Evolutionary conservation across 2,888 invertebrate genomes (phyloP).

Genomic region (Ceratothoa steindachneri): DNA sequence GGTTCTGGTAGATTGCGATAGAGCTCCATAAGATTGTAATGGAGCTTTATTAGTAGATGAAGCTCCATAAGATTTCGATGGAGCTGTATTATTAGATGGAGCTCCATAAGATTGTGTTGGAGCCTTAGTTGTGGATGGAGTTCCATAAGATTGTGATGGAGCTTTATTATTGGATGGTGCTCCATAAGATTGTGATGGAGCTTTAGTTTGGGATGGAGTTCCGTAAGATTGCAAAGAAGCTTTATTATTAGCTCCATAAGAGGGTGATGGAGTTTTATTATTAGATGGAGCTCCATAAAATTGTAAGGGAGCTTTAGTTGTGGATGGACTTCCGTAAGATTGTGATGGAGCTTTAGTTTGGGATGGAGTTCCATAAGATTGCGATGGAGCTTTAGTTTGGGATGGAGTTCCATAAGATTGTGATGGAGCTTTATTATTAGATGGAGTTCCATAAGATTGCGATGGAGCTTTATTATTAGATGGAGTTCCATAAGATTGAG

Average conservation of each 20-base stretch:
- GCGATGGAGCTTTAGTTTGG: background rate
- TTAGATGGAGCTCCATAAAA: background rate
- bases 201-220: background rate
- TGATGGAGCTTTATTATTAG: background rate
- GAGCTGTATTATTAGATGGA: background rate
- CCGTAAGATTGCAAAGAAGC: background rate
- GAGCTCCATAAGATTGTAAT: background rate
- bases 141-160: background rate
- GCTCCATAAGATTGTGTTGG: background rate
- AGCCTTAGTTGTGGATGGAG: background rate
- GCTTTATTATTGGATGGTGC: background rate
- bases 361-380: background rate
- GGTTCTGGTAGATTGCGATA: no score
- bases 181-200: background rate
- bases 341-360: background rate
- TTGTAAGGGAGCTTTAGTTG: background rate
- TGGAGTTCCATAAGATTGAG: background rate
- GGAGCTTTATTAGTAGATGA: background rate
- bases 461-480: background rate
- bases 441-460: background rate
- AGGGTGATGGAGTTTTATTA: background rate
- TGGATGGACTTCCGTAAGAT: background rate
- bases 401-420: slow-evolving; percentile 3
- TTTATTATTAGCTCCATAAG: no score
- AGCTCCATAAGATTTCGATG: background rate